Evolutionary conservation across 2,113 vertebrate species (phyloP).

Genomic region (Lepus europaeus): DNA sequence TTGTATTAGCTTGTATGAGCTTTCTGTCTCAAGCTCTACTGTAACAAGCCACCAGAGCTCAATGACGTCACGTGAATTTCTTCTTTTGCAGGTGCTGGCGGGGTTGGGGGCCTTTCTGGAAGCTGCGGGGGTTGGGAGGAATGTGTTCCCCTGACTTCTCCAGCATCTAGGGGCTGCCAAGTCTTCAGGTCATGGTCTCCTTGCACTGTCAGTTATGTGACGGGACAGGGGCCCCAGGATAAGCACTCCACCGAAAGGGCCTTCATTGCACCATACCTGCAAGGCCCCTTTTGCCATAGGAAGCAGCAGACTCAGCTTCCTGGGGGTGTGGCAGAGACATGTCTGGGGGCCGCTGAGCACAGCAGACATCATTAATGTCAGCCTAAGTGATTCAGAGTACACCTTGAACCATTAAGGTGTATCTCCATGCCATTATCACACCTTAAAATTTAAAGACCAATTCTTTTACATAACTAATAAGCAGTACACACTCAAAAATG

Average conservation of each 20-base stretch:
- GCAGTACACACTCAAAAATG: background rate
- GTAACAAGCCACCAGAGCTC: background rate
- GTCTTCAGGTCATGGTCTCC: background rate
- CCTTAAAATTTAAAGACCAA: background rate
- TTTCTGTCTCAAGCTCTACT: background rate
- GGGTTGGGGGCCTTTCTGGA: background rate
- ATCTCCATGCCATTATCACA: background rate
- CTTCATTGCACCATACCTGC: background rate
- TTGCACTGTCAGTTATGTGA: background rate
- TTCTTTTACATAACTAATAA: background rate
- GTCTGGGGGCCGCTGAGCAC: background rate
- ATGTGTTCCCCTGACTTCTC: background rate
- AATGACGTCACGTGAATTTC: background rate
- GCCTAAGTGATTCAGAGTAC: background rate
- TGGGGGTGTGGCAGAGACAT: background rate
- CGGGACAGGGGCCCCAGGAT: background rate
- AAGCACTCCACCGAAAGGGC: too few species aligned
- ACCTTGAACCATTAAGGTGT: background rate
- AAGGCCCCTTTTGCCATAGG: background rate
- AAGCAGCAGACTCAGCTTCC: background rate
- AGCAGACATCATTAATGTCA: background rate
- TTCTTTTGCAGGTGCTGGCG: background rate
- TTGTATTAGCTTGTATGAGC: background rate
- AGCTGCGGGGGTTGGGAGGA: background rate
- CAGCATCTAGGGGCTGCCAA: background rate